Evolutionary conservation across 2,113 vertebrate species (phyloP).

Genomic region (Syngnathus scovelli): DNA sequence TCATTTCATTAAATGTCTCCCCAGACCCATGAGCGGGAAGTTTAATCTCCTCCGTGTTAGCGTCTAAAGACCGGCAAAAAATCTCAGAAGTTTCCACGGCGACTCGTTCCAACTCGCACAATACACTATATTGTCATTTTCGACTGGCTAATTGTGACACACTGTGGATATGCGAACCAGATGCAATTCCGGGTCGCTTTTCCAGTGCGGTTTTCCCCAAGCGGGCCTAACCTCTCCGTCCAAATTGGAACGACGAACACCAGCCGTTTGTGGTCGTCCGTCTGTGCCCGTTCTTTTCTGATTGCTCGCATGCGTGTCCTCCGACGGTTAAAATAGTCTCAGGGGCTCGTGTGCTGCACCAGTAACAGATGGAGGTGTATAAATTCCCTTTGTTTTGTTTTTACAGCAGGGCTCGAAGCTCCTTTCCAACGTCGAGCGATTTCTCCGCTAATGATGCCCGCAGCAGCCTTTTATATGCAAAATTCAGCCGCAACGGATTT

Average conservation of each 20-base stretch:
- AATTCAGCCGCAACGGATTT: slow-evolving; percentile 8
- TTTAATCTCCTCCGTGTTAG: slow-evolving; percentile 17
- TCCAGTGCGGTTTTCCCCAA: slow-evolving; percentile 66
- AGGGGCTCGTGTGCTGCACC: slow-evolving; percentile 41
- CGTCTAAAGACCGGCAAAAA: slow-evolving; percentile 26
- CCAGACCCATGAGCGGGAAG: background rate
- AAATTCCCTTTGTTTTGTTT: slow-evolving; percentile 29
- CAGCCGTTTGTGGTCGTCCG: slow-evolving; percentile 68
- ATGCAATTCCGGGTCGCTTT: slow-evolving; percentile 72
- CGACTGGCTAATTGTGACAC: slow-evolving; percentile 69
- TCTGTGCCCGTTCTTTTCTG: slow-evolving; percentile 66
- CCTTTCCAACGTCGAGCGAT: slow-evolving; percentile 15
- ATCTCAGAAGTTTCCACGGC: slow-evolving; percentile 10
- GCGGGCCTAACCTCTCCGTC: slow-evolving; percentile 65
- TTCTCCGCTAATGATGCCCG: slow-evolving; percentile 12
- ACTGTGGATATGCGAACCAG: slow-evolving; percentile 68
- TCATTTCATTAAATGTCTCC: slow-evolving; percentile 26
- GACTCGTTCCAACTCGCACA: slow-evolving; percentile 33
- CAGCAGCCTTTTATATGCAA: slow-evolving; percentile 20
- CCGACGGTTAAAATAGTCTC: slow-evolving; percentile 61
- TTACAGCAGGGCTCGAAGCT: background rate
- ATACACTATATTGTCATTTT: slow-evolving; percentile 64
- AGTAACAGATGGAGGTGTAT: slow-evolving; percentile 54
- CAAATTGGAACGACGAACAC: slow-evolving; percentile 62
- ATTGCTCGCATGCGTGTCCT: slow-evolving; percentile 69